These are phyloP conservation scores for Erpornis zantholeuca DNA, from an alignment of 2,113 vertebrate genomes.

Conservation along the genomic window DNA sequence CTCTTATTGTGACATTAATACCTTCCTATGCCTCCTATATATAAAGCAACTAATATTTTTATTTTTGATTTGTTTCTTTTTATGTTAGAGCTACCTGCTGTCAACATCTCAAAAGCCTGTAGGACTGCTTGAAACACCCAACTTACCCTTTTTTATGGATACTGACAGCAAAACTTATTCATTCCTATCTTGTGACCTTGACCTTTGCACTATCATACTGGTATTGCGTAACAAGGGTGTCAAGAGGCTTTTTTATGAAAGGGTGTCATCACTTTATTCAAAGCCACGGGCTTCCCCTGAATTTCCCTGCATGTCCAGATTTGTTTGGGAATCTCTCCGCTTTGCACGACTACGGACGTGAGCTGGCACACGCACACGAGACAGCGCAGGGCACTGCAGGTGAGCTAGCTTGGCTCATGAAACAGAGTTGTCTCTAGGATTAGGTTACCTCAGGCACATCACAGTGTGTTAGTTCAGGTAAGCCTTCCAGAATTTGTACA, in stretches of 20 bases:
- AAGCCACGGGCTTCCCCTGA: neutral
- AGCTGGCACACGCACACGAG: neutral
- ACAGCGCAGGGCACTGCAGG: neutral
- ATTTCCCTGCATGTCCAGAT: neutral
- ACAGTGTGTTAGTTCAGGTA: neutral
- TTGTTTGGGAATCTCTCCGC: neutral
- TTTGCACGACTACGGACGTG: neutral
- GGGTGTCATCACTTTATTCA: neutral
- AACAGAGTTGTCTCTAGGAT: neutral
- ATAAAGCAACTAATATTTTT: neutral
- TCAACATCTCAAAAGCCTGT: neutral
- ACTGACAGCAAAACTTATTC: neutral
- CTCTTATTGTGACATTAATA: neutral
- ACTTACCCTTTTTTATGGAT: neutral
- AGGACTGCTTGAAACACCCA: neutral
- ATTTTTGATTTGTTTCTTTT: neutral
- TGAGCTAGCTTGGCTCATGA: neutral
- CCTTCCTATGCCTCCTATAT: neutral
- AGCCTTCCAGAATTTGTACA: neutral
- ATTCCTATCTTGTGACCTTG: neutral
- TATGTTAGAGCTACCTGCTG: neutral
- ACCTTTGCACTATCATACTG: neutral
- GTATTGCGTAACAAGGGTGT: neutral
- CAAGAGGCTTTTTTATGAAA: neutral
- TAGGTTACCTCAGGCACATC: neutral